A percentile compares a stretch with the other conserved stretches of the same genome.
Conservation (phyloP, 2,888 invertebrate genomes). For the Myopa testacea region DNA sequence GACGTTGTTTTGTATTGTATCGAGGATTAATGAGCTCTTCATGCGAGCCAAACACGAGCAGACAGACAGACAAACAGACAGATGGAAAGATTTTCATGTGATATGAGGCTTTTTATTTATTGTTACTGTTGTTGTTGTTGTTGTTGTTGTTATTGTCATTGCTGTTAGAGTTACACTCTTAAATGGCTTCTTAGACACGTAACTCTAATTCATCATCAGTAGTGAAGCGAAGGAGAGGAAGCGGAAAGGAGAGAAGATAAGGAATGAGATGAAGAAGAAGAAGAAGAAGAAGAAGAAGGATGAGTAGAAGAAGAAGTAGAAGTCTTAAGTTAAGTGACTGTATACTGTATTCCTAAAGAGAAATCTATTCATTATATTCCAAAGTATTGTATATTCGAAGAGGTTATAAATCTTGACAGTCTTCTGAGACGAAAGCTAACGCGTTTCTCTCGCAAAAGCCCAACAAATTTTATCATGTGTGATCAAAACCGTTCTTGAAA, state of each 20-base stretch:
- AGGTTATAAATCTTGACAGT: too few species aligned
- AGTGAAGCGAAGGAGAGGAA: conserved; percentile 26
- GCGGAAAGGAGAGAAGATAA: not conserved
- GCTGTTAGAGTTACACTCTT: not conserved
- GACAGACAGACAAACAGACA: conserved; percentile 7
- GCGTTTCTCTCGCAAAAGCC: too few species aligned
- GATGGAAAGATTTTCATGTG: conserved; percentile 14
- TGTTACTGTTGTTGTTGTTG: conserved; percentile 3
- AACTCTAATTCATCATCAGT: conserved; percentile 57
- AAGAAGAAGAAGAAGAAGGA: not conserved
- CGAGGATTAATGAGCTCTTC: conserved; percentile 36
- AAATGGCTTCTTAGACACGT: conserved; percentile 55
- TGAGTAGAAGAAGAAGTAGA: too few species aligned
- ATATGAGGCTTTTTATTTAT: not conserved
- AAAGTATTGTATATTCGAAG: too few species aligned
- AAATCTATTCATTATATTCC: too few species aligned
- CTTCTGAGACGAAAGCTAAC: too few species aligned
- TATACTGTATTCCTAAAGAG: too few species aligned
- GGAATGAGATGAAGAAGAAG: not conserved
- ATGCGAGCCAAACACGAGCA: conserved; percentile 19
- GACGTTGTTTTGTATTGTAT: conserved; percentile 23
- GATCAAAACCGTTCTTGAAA: not conserved
- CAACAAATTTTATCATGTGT: conserved; percentile 13
- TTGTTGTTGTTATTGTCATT: conserved; percentile 23
- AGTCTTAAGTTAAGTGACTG: too few species aligned